A percentile compares a stretch with the other conserved stretches of the same genome.
phyloP scores from a whole-genome alignment of 1,140 invertebrate genomes.

The Aphaenogaster rudis region DNA sequence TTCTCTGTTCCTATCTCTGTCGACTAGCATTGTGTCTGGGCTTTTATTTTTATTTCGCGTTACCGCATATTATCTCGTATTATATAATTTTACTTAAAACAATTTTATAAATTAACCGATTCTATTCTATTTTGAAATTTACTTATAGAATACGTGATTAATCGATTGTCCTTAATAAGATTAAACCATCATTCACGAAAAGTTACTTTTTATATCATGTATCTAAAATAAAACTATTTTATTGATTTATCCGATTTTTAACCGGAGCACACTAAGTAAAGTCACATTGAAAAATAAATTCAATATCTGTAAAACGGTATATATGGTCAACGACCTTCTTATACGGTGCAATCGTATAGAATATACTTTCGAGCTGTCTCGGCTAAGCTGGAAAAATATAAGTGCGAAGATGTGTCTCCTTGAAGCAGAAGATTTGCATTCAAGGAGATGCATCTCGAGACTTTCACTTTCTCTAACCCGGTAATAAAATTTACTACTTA shows the following conservation, averaged over 20 bases:
- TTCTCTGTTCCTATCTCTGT: no score
- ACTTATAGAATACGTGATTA: not conserved
- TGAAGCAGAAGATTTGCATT: not conserved
- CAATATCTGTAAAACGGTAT: constrained; percentile 7
- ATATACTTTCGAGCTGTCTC: constrained; percentile 22
- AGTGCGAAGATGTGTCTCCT: not conserved
- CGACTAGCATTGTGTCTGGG: no score
- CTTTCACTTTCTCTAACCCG: constrained; percentile 23
- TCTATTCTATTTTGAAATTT: not conserved
- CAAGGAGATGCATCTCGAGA: not conserved
- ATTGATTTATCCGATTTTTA: not conserved
- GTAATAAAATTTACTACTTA: not conserved
- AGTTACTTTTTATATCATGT: not conserved
- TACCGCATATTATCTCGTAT: not conserved
- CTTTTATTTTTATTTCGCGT: no score
- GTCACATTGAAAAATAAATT: constrained; percentile 29
- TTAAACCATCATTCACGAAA: not conserved
- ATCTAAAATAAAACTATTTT: not conserved
- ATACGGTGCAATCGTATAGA: not conserved
- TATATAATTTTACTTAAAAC: constrained; percentile 3
- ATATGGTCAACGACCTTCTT: constrained; percentile 59
- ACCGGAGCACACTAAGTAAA: not conserved
- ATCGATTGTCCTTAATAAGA: not conserved
- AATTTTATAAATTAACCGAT: not conserved
- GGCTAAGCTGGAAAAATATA: not conserved